These are phyloP conservation scores for Drymonia ruficornis DNA, from an alignment of 2,888 invertebrate genomes.

Conservation along the genomic window DNA sequence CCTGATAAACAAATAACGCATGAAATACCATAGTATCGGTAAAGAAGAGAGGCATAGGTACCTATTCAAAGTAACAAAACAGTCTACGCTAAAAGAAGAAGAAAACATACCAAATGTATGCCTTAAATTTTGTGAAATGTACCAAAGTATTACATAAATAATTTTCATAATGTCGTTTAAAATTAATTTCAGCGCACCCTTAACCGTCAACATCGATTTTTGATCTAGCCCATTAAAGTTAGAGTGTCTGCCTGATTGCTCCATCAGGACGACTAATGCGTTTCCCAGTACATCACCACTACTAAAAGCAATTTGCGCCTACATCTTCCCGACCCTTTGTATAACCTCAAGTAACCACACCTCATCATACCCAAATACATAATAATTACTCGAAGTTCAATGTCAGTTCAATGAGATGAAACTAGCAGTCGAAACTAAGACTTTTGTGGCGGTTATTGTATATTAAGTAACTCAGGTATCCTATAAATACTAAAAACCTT, in stretches of 20 bases:
- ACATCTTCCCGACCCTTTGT: conserved; percentile 51
- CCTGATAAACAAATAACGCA: neutral
- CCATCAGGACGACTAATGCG: conserved; percentile 64
- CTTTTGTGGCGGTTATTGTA: too few relatives aligned
- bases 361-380: conserved; percentile 10
- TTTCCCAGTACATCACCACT: conserved; percentile 61
- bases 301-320: conserved; percentile 67
- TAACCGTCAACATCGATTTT: conserved; percentile 59
- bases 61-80: too few relatives aligned
- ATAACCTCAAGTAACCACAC: conserved; percentile 33
- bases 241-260: conserved; percentile 67
- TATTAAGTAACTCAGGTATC: too few relatives aligned
- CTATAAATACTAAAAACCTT: too few relatives aligned
- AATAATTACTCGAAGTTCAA: conserved; percentile 7
- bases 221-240: conserved; percentile 65
- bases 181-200: conserved; percentile 22
- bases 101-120: too few relatives aligned
- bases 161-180: conserved; percentile 16
- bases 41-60: too few relatives aligned
- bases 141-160: too few relatives aligned
- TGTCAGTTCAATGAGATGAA: neutral
- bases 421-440: neutral
- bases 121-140: too few relatives aligned
- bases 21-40: too few relatives aligned
- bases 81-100: too few relatives aligned